Percentiles rank a stretch among this genome's conserved stretches.
phyloP scores from a whole-genome alignment of 2,888 invertebrate species.

The Lycophotia porphyrea region DNA sequence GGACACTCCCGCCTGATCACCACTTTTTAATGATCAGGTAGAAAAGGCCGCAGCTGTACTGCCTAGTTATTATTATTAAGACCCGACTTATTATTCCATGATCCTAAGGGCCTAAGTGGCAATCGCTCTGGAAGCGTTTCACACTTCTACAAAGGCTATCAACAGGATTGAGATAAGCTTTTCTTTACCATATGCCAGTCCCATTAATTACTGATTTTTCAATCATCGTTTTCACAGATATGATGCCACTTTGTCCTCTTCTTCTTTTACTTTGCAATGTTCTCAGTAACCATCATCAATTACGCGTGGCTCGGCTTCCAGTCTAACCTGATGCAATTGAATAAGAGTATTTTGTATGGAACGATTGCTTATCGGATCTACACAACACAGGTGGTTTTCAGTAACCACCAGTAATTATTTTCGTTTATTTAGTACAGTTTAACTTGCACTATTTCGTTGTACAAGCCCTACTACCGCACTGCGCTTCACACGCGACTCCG shows the following conservation, averaged over 20 bases:
- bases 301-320: neutral
- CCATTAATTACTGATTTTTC: neutral
- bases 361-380: neutral
- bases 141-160: neutral
- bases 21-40: too few species aligned
- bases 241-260: neutral
- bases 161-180: neutral
- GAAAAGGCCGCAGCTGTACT: too few species aligned
- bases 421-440: neutral
- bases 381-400: neutral
- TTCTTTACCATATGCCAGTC: neutral
- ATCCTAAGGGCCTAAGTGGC: neutral
- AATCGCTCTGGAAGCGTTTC: neutral
- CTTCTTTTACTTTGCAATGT: neutral
- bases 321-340: neutral
- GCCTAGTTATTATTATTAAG: neutral
- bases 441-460: slow-evolving; percentile 8
- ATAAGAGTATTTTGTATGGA: neutral
- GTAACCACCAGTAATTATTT: neutral
- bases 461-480: slow-evolving; percentile 32
- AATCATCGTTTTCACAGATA: neutral
- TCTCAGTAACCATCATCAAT: neutral
- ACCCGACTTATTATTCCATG: neutral
- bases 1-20: too few species aligned
- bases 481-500: slow-evolving; percentile 49